phyloP scores from a whole-genome alignment of 2,797 vertebrate species.

The Spea hammondii region DNA sequence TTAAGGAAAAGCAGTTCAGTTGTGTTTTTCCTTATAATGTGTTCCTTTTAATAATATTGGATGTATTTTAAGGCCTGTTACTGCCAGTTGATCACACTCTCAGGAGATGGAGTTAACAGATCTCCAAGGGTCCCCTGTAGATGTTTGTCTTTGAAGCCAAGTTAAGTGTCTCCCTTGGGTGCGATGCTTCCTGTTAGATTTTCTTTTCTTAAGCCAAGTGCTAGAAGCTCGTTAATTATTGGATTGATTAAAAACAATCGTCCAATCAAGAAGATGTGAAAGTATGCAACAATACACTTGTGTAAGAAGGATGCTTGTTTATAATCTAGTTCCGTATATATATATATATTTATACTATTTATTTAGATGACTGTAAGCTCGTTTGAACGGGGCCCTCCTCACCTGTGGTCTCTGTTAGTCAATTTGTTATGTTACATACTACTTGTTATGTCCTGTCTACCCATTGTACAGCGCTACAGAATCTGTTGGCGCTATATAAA shows the following conservation, averaged over 20 bases:
- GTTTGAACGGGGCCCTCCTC: too few species aligned
- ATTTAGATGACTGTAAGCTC: too few species aligned
- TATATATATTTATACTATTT: too few species aligned
- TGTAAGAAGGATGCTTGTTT: too few species aligned
- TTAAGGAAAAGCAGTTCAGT: too few species aligned
- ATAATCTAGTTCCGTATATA: too few species aligned
- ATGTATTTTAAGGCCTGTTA: too few species aligned
- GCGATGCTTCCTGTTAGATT: background rate
- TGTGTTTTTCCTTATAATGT: background rate
- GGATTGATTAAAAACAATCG: background rate
- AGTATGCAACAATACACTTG: background rate
- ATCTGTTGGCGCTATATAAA: too few species aligned
- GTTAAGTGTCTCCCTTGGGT: background rate
- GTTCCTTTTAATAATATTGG: background rate
- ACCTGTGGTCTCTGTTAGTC: too few species aligned
- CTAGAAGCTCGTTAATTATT: background rate
- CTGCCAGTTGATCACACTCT: background rate
- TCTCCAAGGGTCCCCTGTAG: background rate
- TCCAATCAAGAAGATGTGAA: background rate
- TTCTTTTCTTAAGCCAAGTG: background rate
- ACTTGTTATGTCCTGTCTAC: too few species aligned
- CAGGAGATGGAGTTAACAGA: background rate
- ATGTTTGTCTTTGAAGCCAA: conserved; percentile 6
- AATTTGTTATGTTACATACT: too few species aligned
- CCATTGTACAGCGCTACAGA: too few species aligned